phyloP scores from a whole-genome alignment of 2,113 vertebrate species.

The Micronycteris hirsuta region DNA sequence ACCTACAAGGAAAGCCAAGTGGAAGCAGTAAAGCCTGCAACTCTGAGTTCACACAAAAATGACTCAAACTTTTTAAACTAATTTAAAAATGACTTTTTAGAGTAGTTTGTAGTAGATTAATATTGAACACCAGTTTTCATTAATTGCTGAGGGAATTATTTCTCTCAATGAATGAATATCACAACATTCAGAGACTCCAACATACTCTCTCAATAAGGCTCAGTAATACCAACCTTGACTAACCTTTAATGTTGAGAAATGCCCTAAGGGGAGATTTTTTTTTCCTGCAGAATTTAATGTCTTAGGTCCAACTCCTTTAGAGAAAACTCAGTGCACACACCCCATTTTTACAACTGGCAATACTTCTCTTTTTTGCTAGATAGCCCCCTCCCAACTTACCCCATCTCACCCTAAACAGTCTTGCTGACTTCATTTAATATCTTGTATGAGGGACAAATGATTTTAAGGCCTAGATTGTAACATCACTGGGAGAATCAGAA shows the following conservation, averaged over 20 bases:
- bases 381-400: neutral
- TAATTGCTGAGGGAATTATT: neutral
- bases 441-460: neutral
- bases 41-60: neutral
- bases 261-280: neutral
- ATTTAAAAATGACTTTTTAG: neutral
- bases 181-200: neutral
- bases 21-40: neutral
- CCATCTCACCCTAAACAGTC: neutral
- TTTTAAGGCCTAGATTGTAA: neutral
- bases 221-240: neutral
- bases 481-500: neutral
- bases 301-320: neutral
- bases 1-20: neutral
- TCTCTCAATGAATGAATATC: neutral
- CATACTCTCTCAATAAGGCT: neutral
- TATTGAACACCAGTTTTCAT: neutral
- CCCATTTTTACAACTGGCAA: neutral
- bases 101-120: neutral
- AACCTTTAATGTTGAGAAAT: neutral
- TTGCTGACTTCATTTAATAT: neutral
- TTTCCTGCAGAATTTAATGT: neutral
- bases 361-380: neutral
- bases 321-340: neutral
- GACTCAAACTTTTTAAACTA: neutral